These are phyloP conservation scores for Vannuccia rotundouncinata DNA, from an alignment of 2,888 invertebrate species.

Conservation along the genomic window DNA sequence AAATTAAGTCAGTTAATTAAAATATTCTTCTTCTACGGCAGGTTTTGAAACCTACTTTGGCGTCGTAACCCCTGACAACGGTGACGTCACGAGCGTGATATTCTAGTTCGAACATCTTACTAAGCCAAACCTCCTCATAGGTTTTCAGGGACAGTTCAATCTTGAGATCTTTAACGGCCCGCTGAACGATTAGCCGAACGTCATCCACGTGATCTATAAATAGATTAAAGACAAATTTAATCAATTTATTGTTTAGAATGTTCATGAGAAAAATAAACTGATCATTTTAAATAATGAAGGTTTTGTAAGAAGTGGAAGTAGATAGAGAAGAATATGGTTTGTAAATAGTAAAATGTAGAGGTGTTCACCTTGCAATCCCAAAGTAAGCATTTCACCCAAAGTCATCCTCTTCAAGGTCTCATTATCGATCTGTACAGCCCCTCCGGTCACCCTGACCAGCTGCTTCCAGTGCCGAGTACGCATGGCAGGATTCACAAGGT, in stretches of 20 bases:
- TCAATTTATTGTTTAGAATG: slow-evolving; percentile 14
- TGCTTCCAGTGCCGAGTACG: slow-evolving; percentile 57
- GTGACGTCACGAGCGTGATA: not conserved
- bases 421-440: slow-evolving; percentile 53
- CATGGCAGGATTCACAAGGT: slow-evolving; percentile 56
- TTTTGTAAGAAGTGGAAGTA: too few relatives aligned
- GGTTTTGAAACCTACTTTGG: not conserved
- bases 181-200: slow-evolving; percentile 54
- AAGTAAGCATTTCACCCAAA: slow-evolving; percentile 53
- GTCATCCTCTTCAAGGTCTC: slow-evolving; percentile 56
- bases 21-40: too few relatives aligned
- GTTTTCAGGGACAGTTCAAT: slow-evolving; percentile 55
- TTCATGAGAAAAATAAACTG: not conserved
- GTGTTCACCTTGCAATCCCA: slow-evolving; percentile 44
- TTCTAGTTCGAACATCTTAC: slow-evolving; percentile 52
- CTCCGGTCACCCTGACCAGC: slow-evolving; percentile 54
- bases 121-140: slow-evolving; percentile 57
- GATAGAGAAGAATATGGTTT: not conserved
- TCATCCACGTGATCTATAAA: slow-evolving; percentile 54
- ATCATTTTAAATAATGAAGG: too few relatives aligned
- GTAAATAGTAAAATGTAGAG: too few relatives aligned
- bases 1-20: too few relatives aligned
- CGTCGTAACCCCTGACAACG: slow-evolving; percentile 1
- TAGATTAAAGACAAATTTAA: not conserved
- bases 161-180: slow-evolving; percentile 54